phyloP scores from a whole-genome alignment of 2,888 invertebrate genomes.

The Gymnoscelis rufifasciata region DNA sequence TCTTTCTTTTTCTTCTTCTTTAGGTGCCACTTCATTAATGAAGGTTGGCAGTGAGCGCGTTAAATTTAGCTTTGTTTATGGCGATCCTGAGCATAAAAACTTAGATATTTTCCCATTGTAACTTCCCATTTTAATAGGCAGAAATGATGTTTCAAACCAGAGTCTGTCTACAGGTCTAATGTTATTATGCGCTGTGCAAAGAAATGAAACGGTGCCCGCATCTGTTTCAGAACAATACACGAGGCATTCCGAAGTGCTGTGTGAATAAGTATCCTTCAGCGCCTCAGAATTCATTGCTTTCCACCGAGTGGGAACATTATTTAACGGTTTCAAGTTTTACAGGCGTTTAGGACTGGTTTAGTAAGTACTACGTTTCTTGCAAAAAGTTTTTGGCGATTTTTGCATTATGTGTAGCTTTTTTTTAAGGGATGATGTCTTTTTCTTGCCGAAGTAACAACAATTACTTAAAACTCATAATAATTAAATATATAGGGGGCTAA shows the following conservation, averaged over 20 bases:
- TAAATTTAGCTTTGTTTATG: too few species aligned
- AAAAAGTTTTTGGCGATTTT: background rate
- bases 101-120: too few species aligned
- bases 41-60: too few species aligned
- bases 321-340: constrained; percentile 1
- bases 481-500: too few species aligned
- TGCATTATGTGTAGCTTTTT: background rate
- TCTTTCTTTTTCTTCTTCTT: too few species aligned
- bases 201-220: constrained; percentile 18
- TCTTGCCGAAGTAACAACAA: too few species aligned
- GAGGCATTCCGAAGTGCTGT: constrained; percentile 5
- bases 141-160: background rate
- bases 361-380: background rate
- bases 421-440: too few species aligned
- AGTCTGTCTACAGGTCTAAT: background rate
- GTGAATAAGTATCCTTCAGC: constrained; percentile 16
- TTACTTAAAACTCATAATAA: too few species aligned
- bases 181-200: constrained; percentile 16
- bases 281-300: constrained; percentile 7
- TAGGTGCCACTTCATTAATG: too few species aligned
- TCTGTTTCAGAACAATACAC: constrained; percentile 17
- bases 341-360: background rate
- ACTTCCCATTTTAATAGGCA: too few species aligned
- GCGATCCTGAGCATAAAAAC: too few species aligned
- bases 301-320: constrained; percentile 1